A percentile compares a stretch with the other conserved stretches of the same genome.
These are phyloP conservation scores for Timandra comae DNA, from an alignment of 2,888 invertebrate species.

Conservation along the genomic window DNA sequence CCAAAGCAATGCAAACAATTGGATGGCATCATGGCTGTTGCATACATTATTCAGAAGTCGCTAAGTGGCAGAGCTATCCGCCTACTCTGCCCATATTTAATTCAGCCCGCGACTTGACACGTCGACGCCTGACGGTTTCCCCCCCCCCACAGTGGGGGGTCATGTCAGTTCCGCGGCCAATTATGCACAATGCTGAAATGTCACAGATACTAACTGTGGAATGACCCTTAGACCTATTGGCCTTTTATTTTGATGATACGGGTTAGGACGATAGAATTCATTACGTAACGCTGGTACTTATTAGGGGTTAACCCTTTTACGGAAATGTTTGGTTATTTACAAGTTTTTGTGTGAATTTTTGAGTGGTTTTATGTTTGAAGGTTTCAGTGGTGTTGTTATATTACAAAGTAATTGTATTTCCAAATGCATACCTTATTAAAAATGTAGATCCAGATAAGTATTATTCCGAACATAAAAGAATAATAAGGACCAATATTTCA, in stretches of 20 bases:
- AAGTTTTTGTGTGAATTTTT: slow-evolving; percentile 17
- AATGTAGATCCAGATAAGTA: too few species aligned
- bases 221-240: slow-evolving; percentile 74
- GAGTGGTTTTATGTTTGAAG: slow-evolving; percentile 14
- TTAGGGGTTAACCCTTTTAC: slow-evolving; percentile 28
- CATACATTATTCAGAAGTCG: slow-evolving; percentile 63
- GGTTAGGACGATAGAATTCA: slow-evolving; percentile 40
- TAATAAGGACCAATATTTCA: too few species aligned
- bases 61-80: slow-evolving; percentile 72
- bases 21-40: slow-evolving; percentile 38
- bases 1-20: slow-evolving; percentile 40
- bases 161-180: slow-evolving; percentile 66
- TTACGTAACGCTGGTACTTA: slow-evolving; percentile 19
- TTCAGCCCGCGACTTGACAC: slow-evolving; percentile 69
- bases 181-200: slow-evolving; percentile 70
- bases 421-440: too few species aligned
- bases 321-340: slow-evolving; percentile 17
- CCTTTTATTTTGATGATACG: slow-evolving; percentile 59
- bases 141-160: slow-evolving; percentile 27
- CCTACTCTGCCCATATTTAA: slow-evolving; percentile 63
- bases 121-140: slow-evolving; percentile 57
- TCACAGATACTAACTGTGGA: slow-evolving; percentile 58
- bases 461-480: too few species aligned
- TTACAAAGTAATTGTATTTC: too few species aligned
- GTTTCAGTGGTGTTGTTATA: too few species aligned